A percentile compares a stretch with the other conserved stretches of the same genome.
Evolutionary conservation across 2,113 vertebrate genomes (phyloP).

Genomic region (Ptilorrhoa leucosticta): DNA sequence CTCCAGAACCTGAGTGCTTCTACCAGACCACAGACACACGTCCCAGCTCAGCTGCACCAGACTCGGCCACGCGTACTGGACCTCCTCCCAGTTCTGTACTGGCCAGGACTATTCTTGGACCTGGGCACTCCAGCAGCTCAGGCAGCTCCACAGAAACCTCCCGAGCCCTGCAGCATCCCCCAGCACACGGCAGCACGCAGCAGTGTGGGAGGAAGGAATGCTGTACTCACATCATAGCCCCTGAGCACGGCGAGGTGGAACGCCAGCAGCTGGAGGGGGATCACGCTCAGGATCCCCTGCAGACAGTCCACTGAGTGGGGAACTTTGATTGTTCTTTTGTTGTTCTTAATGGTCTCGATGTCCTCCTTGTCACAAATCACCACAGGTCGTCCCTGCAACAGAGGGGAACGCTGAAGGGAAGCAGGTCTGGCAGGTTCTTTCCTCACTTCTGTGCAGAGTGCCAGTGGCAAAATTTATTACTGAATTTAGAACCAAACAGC

Average conservation of each 20-base stretch:
- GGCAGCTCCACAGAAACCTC: not conserved
- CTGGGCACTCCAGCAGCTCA: not conserved
- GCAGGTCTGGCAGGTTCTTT: not conserved
- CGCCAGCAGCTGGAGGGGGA: slow-evolving; percentile 94
- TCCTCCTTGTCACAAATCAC: slow-evolving; percentile 96
- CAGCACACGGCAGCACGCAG: not conserved
- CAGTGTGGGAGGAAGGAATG: accelerated
- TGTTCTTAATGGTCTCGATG: slow-evolving; percentile 91
- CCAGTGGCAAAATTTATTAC: not conserved
- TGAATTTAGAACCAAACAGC: not conserved
- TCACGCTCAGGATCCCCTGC: slow-evolving; percentile 94
- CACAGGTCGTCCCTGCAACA: slow-evolving; percentile 87
- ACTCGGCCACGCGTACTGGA: accelerated
- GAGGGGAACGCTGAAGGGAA: not conserved
- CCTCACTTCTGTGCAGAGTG: not conserved
- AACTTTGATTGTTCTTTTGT: slow-evolving; percentile 90
- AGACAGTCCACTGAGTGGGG: slow-evolving; percentile 96
- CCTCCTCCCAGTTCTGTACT: not conserved
- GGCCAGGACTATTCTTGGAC: not conserved
- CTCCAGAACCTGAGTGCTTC: not conserved
- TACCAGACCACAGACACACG: accelerated
- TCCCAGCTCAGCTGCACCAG: not conserved
- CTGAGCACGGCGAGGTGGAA: slow-evolving; percentile 96
- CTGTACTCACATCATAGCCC: slow-evolving; percentile 88
- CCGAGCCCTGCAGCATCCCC: not conserved